phyloP scores from a whole-genome alignment of 2,888 invertebrate genomes.

The Sycophila texana region DNA sequence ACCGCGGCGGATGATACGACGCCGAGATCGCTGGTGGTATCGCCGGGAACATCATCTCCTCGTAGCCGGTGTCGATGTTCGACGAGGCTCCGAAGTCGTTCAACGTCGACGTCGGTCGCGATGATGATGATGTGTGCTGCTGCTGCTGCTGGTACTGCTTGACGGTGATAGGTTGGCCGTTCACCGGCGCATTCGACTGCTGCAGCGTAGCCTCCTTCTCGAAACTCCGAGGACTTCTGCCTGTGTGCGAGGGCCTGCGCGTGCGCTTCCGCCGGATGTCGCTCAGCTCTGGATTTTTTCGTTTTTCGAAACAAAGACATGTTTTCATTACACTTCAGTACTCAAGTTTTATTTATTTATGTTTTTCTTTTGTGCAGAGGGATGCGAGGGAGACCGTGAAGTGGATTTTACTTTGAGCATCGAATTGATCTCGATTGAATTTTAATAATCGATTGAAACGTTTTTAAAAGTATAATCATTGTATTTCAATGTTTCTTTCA shows the following conservation, averaged over 20 bases:
- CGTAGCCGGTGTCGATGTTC: constrained; percentile 49
- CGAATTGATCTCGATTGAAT: background rate
- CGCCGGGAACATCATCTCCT: constrained; percentile 48
- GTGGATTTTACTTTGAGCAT: background rate
- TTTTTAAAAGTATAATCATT: background rate
- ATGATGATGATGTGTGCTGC: background rate
- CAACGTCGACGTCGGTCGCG: constrained; percentile 40
- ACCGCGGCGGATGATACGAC: background rate
- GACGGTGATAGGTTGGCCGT: constrained; percentile 10
- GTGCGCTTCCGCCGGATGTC: constrained; percentile 74
- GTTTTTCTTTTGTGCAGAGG: background rate
- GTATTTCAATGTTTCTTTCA: background rate
- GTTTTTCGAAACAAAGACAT: constrained; percentile 53
- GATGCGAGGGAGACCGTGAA: constrained; percentile 26
- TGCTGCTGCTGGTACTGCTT: constrained; percentile 27
- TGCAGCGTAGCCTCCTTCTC: constrained; percentile 59
- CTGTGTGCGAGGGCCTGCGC: constrained; percentile 73
- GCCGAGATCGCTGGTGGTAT: background rate
- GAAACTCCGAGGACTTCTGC: constrained; percentile 69
- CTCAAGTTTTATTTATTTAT: constrained; percentile 25
- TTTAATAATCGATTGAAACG: background rate
- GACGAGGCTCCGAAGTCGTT: constrained; percentile 26
- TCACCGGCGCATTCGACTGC: constrained; percentile 51
- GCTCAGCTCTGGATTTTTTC: constrained; percentile 69
- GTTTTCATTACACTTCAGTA: constrained; percentile 55